Base-by-base conservation (phyloP, 2,797 vertebrate genomes). In the Rhyacichthys aspro region DNA sequence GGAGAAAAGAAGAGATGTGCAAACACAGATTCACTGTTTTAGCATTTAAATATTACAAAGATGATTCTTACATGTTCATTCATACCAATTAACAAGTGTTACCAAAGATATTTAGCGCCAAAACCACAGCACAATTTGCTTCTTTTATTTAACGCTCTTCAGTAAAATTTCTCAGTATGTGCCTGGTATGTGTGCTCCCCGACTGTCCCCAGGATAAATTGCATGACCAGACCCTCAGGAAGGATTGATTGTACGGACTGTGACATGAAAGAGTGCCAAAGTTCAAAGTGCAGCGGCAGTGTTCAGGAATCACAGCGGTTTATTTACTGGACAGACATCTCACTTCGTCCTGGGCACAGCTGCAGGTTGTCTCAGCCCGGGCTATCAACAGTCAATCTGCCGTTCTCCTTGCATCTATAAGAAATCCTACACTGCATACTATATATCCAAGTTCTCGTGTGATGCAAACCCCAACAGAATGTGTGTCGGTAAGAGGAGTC, bases 211-310 rank as follows among this genome's bases (percentile, higher is more conserved):
- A 32, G 42, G 41, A 23, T 58, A 46, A 52, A 47, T 18, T 38
- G 12, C 6, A 5, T 44, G 36, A 54, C 47, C 44, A 38, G 50
- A 10, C 36, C 34, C 28, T 11, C 18, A 37, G 12, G 17, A 6
- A 32, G 9, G 14, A 23, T 57, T 54, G n/a, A 61, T 7, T 43
- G 11, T 43, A 39, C 18, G 41, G 34, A 70, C 12, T 52, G 18
- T 33, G 49, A 43, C 43, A 37, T n/a, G 17, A 54, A 52, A 12
- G 17, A 38, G 15, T 18, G 17, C n/a, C 49, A 34, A 16, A 18
- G 46, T 34, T 17, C 4, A 37, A 43, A 43, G 46, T 17, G 17
- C 45, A 23, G 2, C 12, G 18, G 12, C 43, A 34, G 16, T 33
- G 38, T 11, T 45, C 6, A 45, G n/a, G 47, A 54, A 59, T 39